Base-by-base conservation (phyloP, 2,797 vertebrate species). In the Clarias fuscus region DNA sequence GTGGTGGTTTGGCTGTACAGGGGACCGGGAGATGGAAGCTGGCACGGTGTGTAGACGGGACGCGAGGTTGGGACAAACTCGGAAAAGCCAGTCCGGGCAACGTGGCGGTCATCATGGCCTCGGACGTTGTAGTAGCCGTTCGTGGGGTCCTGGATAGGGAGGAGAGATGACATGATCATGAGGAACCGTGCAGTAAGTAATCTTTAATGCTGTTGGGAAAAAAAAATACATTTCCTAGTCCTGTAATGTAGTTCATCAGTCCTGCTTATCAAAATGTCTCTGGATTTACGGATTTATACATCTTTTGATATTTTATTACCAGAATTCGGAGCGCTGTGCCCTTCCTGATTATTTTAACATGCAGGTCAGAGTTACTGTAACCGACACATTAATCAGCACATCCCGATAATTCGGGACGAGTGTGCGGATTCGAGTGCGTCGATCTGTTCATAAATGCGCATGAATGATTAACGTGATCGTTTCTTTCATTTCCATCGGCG, bases 41-140 rank as follows among this genome's bases (percentile, higher is more conserved):
- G 95, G 0, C 95, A 94, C 0, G 96, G 94, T 0, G 95, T 95
- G 93, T 96, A 97, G 37, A 96, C 94, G 0, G 96, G 95, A 13
- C 96, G 94, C 2, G 95, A 76, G 88, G 95, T 95, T 75, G 96
- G 93, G 27, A 94, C 95, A 59, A 96, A 97, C 88, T 97, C 96
- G 0, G 96, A 96, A 91, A 97, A 97, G 48, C 95, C 95, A 20
- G 93, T 95, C 89, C 93, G 92, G 70, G 94, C 93, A 71, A 94
- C 91, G 24, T 95, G 91, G 0, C 94, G 94, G 82, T 97, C 96
- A 33, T 97, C 97, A 1, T 97, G 96, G 40, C 96, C 96, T 11
- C 94, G 96, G 5, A 98, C 97, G 62, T 98, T 98, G 92, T 98
- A 98, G 93, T 98, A 98, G 81, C 97, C 97, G 0, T 98, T 97